These are phyloP conservation scores for Sus cebifrons DNA, from an alignment of 2,797 vertebrate genomes.

Conservation along the genomic window DNA sequence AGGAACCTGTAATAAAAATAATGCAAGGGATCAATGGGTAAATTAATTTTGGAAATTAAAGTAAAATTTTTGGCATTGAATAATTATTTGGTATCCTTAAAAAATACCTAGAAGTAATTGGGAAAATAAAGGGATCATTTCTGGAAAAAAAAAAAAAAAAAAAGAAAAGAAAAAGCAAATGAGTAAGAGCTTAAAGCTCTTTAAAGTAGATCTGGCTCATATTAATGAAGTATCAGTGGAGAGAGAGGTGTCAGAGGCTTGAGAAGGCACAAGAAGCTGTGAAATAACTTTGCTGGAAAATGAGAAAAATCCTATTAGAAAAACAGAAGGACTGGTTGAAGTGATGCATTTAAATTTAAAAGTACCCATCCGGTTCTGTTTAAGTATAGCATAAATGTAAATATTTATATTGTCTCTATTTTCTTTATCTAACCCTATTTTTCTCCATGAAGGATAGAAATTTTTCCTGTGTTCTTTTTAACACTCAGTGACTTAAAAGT, in stretches of 20 bases:
- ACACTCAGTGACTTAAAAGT: background rate
- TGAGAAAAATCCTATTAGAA: background rate
- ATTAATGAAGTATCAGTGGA: background rate
- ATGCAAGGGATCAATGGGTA: background rate
- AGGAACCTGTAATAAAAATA: slow-evolving; percentile 17
- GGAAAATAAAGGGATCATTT: background rate
- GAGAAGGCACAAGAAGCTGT: background rate
- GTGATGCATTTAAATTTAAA: background rate
- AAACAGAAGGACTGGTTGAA: background rate
- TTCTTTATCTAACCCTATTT: background rate
- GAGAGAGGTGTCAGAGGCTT: background rate
- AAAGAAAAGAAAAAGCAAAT: background rate
- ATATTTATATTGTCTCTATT: background rate
- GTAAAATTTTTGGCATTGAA: background rate
- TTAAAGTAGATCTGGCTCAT: background rate
- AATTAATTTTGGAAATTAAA: slow-evolving; percentile 52
- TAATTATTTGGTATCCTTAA: slow-evolving; percentile 35
- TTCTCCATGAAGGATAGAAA: background rate
- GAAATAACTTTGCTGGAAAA: slow-evolving; percentile 18
- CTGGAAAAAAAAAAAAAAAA: background rate
- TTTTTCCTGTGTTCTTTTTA: background rate
- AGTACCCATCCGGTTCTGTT: background rate
- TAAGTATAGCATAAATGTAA: background rate
- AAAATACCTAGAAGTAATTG: background rate
- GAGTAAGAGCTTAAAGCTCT: background rate